Base-by-base conservation (phyloP, 2,797 vertebrate genomes). In the Xerus rutilus region DNA sequence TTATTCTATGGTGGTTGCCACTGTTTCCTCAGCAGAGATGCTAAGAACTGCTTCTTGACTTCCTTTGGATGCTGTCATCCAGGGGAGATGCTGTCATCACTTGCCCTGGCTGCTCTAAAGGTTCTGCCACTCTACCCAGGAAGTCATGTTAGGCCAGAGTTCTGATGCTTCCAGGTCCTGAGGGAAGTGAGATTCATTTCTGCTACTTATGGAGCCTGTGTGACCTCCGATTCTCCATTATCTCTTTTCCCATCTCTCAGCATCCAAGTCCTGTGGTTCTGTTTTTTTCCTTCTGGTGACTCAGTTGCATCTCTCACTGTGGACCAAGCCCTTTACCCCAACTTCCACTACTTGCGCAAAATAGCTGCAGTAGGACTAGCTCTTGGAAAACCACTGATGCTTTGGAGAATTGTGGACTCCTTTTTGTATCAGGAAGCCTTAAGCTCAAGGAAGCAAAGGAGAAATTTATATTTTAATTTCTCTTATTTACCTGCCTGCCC, bases 81-180 rank as follows among this genome's bases (percentile, higher is more conserved):
- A 35, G 28, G 25, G 25, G 49, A 57, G 9, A 14, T 0, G 0
- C 10, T n/a, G 54, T 6, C 5, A 10, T 30, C 45, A 0, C 15
- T 47, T 23, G 62, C 12, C 15, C 1, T 62, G 69, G 25, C 5
- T 20, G 15, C 35, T 39, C 45, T 9, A 32, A 23, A 65, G 9
- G n/a, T 52, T 64, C 9, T 62, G 54, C 10, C 13, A 25, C 70
- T 47, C 1, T 8, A 28, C 74, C 21, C 39, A 9, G 2, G 23
- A 74, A n/a, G 23, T 28, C 43, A 14, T 5, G 3, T 81, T 49
- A 49, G 18, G 17, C 13, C 12, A 43, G 18, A 3, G 9, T 4
- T 28, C 54, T 30, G 43, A 62, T 12, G 54, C n/a, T 20, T 5
- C 2, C 3, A 35, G 21, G 2, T 20, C 23, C 47, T 18, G 3